Evolutionary conservation across 2,888 invertebrate species (phyloP), one percentile per base, ranked within the genome.

Genomic region (Brachylomia viminalis): DNA sequence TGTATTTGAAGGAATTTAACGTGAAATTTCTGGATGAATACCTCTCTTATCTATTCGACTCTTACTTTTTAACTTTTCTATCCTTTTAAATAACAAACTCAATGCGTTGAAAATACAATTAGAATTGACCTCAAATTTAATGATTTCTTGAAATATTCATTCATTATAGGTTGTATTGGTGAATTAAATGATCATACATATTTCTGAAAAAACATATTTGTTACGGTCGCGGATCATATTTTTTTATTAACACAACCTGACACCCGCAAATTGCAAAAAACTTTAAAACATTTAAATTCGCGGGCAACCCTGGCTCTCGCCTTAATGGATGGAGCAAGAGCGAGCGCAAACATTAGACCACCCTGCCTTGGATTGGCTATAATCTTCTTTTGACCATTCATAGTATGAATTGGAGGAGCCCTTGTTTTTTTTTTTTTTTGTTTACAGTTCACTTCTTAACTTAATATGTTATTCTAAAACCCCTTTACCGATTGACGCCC

Each of bases 101-200:
- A n/a, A n/a, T 33, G 7, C 33, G 23, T 13, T 33, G 20, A 33
- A 27, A 61, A 33, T 33, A 17, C 17, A 64, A 64, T 11, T 42
- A n/a, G 8, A 10, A 20, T 27, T 64, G 42, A 64, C 45, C 6
- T 64, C 6, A 27, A 45, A 20, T 42, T 7, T 13, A 17, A 27
- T 64, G 42, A 64, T 64, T 64, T 64, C 42, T 42, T n/a, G 42
- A 27, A 42, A 42, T 64, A 64, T 17, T 64, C n/a, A 27, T 33
- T 33, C 59, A 61, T n/a, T n/a, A 33, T 33, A 61, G 33, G 33
- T 33, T 20, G 20, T 56, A 56, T 27, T 54, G 54, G n/a, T 54
- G n/a, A 54, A n/a, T 54, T n/a, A n/a, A 54, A 54, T 13, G 13
- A 54, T 54, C 13, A 54, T 52, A 23, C 8, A 23, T 15, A 27